Evolutionary conservation across 2,888 invertebrate species (phyloP).

Genomic region (Allophyes oxyacanthae): DNA sequence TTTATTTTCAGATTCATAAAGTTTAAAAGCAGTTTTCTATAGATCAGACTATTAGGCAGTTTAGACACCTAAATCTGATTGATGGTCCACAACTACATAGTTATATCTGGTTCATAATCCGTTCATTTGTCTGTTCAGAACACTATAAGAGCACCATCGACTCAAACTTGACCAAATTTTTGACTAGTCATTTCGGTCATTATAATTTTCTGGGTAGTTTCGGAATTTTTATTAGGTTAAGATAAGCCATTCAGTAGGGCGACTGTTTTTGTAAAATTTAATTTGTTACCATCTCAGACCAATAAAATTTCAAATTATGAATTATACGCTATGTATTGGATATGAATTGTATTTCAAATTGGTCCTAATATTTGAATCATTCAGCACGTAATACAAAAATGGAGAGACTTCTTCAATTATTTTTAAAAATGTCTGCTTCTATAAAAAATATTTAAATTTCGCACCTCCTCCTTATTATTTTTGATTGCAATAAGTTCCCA

Average conservation of each 20-base stretch:
- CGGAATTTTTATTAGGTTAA: constrained; percentile 81
- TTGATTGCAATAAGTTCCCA: no score
- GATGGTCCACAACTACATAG: background rate
- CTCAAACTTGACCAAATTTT: constrained; percentile 55
- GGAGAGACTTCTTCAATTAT: background rate
- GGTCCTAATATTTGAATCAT: constrained; percentile 26
- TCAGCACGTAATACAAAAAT: constrained; percentile 13
- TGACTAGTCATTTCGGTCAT: constrained; percentile 81
- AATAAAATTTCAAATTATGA: constrained; percentile 30
- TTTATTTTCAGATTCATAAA: no score
- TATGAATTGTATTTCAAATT: constrained; percentile 23
- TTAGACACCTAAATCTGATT: no score
- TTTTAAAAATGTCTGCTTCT: no score
- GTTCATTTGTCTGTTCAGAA: constrained; percentile 48
- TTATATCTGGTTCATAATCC: no score
- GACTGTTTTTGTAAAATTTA: constrained; percentile 49
- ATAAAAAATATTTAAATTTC: no score
- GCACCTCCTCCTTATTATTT: no score
- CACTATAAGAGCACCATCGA: constrained; percentile 19
- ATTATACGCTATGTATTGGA: constrained; percentile 10
- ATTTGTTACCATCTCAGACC: constrained; percentile 20
- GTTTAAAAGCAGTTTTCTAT: no score
- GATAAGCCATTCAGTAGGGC: constrained; percentile 60
- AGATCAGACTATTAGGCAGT: no score
- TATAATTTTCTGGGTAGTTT: constrained; percentile 80